Conservation (phyloP, 2,113 vertebrate species). For the Amphiprion ocellaris region DNA sequence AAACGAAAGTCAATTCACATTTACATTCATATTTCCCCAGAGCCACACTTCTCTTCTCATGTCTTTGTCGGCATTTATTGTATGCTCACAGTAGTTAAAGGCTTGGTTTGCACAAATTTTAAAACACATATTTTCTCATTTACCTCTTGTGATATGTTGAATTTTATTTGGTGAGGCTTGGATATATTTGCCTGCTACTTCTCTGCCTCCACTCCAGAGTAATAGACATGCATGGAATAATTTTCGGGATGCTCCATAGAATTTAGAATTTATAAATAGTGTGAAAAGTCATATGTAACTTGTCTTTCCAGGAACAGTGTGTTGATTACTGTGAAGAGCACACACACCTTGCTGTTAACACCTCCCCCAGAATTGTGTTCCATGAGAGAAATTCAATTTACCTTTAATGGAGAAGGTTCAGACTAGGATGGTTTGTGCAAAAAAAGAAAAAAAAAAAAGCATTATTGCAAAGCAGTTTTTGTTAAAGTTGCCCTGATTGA, state of each 20-base stretch:
- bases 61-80: neutral
- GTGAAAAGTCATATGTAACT: neutral
- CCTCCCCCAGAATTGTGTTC: neutral
- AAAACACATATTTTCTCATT: slow-evolving; percentile 6
- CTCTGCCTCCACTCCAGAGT: neutral
- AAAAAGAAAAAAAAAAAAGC: no score
- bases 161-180: neutral
- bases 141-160: neutral
- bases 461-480: no score
- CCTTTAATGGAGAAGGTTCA: no score
- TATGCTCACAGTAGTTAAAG: slow-evolving; percentile 3
- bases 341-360: neutral
- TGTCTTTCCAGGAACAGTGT: neutral
- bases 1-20: slow-evolving; percentile 39
- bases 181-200: neutral
- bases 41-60: neutral
- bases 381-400: neutral
- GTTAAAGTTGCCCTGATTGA: no score
- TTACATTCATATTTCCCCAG: slow-evolving; percentile 50
- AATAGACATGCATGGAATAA: neutral
- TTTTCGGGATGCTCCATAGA: neutral
- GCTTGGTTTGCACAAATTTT: slow-evolving; percentile 3
- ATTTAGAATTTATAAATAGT: neutral
- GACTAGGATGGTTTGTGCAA: no score
- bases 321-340: neutral